Evolutionary conservation across 2,113 vertebrate species (phyloP).

Genomic region (Lamprotornis superbus): DNA sequence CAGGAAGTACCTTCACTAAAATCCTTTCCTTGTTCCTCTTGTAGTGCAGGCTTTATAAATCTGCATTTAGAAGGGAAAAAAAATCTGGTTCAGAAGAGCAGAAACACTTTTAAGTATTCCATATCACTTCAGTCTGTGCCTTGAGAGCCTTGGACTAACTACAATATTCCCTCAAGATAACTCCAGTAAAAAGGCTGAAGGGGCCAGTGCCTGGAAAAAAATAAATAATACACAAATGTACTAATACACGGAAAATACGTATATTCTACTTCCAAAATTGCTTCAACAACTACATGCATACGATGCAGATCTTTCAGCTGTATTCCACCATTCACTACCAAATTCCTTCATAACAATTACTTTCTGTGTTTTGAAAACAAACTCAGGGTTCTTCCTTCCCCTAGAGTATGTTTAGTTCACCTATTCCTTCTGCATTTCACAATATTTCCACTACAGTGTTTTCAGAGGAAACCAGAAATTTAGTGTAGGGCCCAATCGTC

Average conservation of each 20-base stretch:
- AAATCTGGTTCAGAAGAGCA: conserved; percentile 66
- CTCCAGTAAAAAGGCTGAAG: conserved; percentile 33
- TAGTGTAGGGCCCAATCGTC: background rate
- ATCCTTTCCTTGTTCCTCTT: conserved; percentile 69
- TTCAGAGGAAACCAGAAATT: background rate
- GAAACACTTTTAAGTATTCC: conserved; percentile 54
- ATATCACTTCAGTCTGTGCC: conserved; percentile 36
- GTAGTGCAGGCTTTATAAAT: conserved; percentile 70
- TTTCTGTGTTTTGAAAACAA: background rate
- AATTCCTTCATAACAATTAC: background rate
- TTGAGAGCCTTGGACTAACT: conserved; percentile 24
- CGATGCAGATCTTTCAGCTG: background rate
- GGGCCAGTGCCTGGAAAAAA: background rate
- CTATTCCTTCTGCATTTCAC: background rate
- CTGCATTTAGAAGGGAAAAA: conserved; percentile 74
- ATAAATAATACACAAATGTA: background rate
- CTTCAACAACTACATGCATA: background rate
- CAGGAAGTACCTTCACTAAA: conserved; percentile 72
- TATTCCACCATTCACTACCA: background rate
- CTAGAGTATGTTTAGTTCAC: background rate
- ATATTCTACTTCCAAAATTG: background rate
- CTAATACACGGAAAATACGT: background rate
- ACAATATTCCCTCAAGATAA: background rate
- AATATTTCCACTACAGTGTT: background rate
- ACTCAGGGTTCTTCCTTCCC: accelerated